Evolutionary conservation across 2,113 vertebrate genomes (phyloP).

Genomic region (Indri indri): DNA sequence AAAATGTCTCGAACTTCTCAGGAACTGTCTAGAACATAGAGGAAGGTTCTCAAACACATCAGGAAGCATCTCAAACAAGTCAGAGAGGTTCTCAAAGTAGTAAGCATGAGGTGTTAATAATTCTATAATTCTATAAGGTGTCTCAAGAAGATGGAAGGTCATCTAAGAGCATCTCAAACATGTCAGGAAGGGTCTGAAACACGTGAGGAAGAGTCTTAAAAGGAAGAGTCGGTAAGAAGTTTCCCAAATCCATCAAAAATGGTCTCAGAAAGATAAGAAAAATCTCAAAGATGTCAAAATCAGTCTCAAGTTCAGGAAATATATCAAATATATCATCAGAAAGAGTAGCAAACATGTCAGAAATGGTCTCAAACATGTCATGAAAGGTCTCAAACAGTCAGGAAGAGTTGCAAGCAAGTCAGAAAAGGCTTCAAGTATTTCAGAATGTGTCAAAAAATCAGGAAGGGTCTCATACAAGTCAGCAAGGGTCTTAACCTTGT

Average conservation of each 20-base stretch:
- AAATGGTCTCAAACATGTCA: background rate
- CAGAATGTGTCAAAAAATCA: background rate
- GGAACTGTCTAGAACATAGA: background rate
- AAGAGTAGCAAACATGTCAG: background rate
- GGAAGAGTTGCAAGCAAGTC: background rate
- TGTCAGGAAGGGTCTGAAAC: background rate
- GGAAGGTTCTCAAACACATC: background rate
- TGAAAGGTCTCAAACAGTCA: background rate
- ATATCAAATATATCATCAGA: background rate
- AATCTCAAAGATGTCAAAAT: background rate
- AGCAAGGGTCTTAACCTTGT: background rate
- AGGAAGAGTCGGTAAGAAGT: background rate
- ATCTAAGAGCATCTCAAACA: background rate
- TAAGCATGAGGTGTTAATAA: background rate
- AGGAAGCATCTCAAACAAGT: background rate
- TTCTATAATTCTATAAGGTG: background rate
- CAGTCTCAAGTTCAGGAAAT: background rate
- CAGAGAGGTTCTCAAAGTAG: background rate
- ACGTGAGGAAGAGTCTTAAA: background rate
- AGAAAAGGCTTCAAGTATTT: background rate
- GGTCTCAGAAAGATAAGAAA: background rate
- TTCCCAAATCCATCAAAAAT: background rate
- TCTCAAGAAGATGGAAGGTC: background rate
- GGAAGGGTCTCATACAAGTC: background rate
- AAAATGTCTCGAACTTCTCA: background rate